Conservation (phyloP, 1,140 invertebrate species). For the Harpegnathos saltator region DNA sequence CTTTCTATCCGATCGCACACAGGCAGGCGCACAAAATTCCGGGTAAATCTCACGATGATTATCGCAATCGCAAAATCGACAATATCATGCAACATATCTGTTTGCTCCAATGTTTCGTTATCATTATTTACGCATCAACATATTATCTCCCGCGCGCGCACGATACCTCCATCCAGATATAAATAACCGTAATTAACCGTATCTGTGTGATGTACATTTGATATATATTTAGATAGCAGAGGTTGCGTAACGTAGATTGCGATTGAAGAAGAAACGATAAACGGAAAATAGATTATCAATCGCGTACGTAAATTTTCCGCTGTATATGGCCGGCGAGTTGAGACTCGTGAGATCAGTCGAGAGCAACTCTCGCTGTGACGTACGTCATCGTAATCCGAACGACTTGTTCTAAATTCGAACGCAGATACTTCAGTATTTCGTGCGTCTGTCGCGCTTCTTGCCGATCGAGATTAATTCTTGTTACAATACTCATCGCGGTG, state of each 20-base stretch:
- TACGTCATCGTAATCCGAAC: too few species aligned
- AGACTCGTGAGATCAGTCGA: conserved; percentile 16
- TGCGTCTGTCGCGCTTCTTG: conserved; percentile 16
- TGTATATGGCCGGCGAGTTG: conserved; percentile 22
- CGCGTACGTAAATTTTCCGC: conserved; percentile 4
- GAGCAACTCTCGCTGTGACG: background rate
- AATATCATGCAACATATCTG: conserved; percentile 58
- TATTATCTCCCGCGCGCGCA: conserved; percentile 41
- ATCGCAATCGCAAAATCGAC: conserved; percentile 39
- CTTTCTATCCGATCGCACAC: conserved; percentile 28
- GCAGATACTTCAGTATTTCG: conserved; percentile 11
- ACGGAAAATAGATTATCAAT: conserved; percentile 13
- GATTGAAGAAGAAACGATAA: conserved; percentile 18
- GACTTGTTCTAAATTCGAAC: background rate
- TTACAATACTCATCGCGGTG: conserved; percentile 1
- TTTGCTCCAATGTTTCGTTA: conserved; percentile 56
- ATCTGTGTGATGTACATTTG: too few species aligned
- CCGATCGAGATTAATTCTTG: conserved; percentile 24
- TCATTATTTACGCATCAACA: conserved; percentile 23
- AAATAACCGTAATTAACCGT: conserved; percentile 34
- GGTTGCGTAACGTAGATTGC: background rate
- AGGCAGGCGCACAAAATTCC: conserved; percentile 57
- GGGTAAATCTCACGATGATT: conserved; percentile 21
- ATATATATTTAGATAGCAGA: background rate
- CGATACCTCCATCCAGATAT: conserved; percentile 1